Conservation (phyloP, 2,113 vertebrate species). For the Macroglossus sobrinus region DNA sequence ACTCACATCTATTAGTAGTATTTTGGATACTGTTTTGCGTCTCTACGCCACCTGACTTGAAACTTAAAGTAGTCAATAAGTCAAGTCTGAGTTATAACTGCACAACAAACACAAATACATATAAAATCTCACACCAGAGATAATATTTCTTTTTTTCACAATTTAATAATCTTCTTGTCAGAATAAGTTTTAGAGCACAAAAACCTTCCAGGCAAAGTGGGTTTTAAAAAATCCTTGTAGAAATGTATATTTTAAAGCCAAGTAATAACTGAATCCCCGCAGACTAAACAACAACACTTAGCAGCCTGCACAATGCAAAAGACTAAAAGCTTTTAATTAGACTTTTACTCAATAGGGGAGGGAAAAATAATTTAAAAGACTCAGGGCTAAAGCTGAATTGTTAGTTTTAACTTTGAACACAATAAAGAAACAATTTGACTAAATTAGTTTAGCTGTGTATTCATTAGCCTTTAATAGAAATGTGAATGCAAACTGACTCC, state of each 20-base stretch:
- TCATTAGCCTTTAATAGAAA: slow-evolving; percentile 82
- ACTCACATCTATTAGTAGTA: background rate
- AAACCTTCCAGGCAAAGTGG: slow-evolving; percentile 58
- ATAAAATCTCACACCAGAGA: slow-evolving; percentile 8
- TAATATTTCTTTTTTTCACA: slow-evolving; percentile 47
- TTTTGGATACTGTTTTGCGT: background rate
- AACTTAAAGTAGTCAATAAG: background rate
- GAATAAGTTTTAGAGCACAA: slow-evolving; percentile 68
- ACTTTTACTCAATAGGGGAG: slow-evolving; percentile 77
- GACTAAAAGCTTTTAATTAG: slow-evolving; percentile 85
- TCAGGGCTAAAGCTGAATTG: slow-evolving; percentile 74
- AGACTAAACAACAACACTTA: slow-evolving; percentile 79
- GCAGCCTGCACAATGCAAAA: slow-evolving; percentile 73
- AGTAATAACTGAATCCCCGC: slow-evolving; percentile 76
- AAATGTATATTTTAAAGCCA: slow-evolving; percentile 68
- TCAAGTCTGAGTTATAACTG: background rate
- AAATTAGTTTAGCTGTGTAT: slow-evolving; percentile 83
- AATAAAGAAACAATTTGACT: slow-evolving; percentile 82
- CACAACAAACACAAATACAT: background rate
- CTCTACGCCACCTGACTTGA: background rate
- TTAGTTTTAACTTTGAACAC: slow-evolving; percentile 78
- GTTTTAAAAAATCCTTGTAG: slow-evolving; percentile 60
- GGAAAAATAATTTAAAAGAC: slow-evolving; percentile 81
- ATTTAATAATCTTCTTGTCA: slow-evolving; percentile 66
- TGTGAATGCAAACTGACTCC: slow-evolving; percentile 73